These are phyloP conservation scores for Mythimna ferrago DNA, from an alignment of 2,888 invertebrate species.

Conservation along the genomic window DNA sequence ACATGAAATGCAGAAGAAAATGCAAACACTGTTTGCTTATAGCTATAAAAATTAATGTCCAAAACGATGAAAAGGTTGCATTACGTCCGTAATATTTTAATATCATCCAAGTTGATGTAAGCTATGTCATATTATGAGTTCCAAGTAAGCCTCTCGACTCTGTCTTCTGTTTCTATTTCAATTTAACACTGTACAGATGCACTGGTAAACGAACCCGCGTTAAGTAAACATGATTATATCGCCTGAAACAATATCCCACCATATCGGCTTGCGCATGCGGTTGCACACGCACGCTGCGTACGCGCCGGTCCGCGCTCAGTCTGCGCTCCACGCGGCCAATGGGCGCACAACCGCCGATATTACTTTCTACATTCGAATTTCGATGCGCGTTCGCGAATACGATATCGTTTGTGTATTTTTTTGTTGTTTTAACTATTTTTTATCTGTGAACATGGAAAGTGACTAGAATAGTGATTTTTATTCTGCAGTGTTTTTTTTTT, in stretches of 20 bases:
- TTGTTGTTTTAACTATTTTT: slow-evolving; percentile 54
- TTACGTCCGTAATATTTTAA: slow-evolving; percentile 21
- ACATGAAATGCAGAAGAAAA: neutral
- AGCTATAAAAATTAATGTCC: neutral
- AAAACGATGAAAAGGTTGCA: slow-evolving; percentile 3
- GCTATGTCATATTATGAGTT: slow-evolving; percentile 36
- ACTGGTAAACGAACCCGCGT: slow-evolving; percentile 72
- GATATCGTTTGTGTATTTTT: slow-evolving; percentile 41
- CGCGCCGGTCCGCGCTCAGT: slow-evolving; percentile 72
- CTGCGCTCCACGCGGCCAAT: slow-evolving; percentile 76
- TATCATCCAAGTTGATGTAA: slow-evolving; percentile 24
- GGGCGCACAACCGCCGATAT: slow-evolving; percentile 74
- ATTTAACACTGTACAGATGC: slow-evolving; percentile 72
- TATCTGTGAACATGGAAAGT: slow-evolving; percentile 63
- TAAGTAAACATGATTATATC: slow-evolving; percentile 67
- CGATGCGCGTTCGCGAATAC: slow-evolving; percentile 66
- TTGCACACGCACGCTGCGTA: slow-evolving; percentile 72
- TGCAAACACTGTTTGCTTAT: neutral
- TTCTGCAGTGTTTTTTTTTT: slow-evolving; percentile 53
- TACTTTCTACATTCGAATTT: slow-evolving; percentile 68
- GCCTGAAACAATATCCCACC: slow-evolving; percentile 77
- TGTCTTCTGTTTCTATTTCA: slow-evolving; percentile 67
- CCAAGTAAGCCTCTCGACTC: slow-evolving; percentile 59
- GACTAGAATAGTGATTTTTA: slow-evolving; percentile 47
- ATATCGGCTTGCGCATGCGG: slow-evolving; percentile 65